phyloP scores from a whole-genome alignment of 2,113 vertebrate species.

The Cryptoleucopteryx plumbea region DNA sequence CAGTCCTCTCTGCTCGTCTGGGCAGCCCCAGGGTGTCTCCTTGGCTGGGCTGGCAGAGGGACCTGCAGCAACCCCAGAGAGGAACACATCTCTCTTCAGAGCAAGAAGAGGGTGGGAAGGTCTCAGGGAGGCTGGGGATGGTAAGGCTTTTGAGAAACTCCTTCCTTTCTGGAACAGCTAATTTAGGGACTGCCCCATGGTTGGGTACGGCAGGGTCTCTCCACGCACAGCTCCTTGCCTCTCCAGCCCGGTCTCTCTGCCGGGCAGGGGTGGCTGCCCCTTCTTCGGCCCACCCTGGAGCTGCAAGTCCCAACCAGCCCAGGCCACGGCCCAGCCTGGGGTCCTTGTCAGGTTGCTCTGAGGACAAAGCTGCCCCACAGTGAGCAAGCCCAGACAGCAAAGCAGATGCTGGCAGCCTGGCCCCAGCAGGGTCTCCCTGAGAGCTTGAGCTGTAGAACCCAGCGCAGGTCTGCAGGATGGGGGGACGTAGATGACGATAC shows the following conservation, averaged over 20 bases:
- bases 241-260: neutral
- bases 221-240: neutral
- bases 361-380: neutral
- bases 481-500: neutral
- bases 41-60: neutral
- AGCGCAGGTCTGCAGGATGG: neutral
- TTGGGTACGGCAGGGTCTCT: rapidly evolving
- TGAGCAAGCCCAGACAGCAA: neutral
- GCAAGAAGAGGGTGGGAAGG: neutral
- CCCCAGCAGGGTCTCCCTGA: neutral
- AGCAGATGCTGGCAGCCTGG: neutral
- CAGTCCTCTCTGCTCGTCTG: neutral
- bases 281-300: neutral
- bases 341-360: neutral
- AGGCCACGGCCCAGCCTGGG: neutral
- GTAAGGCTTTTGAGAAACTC: neutral
- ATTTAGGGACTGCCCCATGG: neutral
- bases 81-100: neutral
- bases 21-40: neutral
- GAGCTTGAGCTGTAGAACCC: neutral
- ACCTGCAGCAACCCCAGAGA: neutral
- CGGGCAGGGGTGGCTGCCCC: neutral
- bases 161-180: neutral
- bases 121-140: neutral
- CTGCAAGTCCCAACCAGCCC: neutral